A percentile compares a stretch with the other conserved stretches of the same genome.
Conservation (phyloP, 2,888 invertebrate species). For the Rhopalosiphum nymphaeae region DNA sequence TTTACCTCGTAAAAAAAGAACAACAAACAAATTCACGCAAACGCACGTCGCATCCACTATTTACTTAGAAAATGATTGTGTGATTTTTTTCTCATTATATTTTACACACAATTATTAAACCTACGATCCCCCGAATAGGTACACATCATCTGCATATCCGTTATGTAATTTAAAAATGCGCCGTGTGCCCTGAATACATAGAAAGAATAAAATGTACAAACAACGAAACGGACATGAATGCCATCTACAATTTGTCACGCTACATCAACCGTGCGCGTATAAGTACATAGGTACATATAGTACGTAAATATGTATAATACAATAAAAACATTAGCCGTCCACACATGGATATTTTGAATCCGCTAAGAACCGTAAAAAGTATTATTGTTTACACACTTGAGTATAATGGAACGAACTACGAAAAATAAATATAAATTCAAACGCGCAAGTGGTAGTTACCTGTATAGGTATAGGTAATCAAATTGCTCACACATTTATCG, state of each 20-base stretch:
- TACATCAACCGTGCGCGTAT: constrained; percentile 49
- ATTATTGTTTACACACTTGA: background rate
- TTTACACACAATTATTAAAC: constrained; percentile 1
- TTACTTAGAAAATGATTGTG: constrained; percentile 15
- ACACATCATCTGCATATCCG: constrained; percentile 56
- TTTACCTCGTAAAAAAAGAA: background rate
- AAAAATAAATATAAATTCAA: background rate
- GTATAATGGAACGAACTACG: background rate
- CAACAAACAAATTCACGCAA: constrained; percentile 9
- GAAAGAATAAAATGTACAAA: constrained; percentile 22
- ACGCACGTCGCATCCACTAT: constrained; percentile 33
- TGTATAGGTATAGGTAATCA: background rate
- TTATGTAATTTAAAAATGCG: constrained; percentile 46
- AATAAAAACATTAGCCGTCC: background rate
- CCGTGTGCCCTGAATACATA: constrained; percentile 42
- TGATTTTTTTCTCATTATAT: constrained; percentile 43
- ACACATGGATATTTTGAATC: constrained; percentile 12
- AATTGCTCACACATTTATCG: background rate
- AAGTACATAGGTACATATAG: background rate
- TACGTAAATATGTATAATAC: background rate
- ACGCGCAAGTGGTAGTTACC: background rate
- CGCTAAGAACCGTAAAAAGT: constrained; percentile 29
- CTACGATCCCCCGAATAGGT: background rate
- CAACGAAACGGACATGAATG: constrained; percentile 20
- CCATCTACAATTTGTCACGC: constrained; percentile 49